Evolutionary conservation across 23 tunicate genomes (phyloP).

Genomic region (Styela plicata): DNA sequence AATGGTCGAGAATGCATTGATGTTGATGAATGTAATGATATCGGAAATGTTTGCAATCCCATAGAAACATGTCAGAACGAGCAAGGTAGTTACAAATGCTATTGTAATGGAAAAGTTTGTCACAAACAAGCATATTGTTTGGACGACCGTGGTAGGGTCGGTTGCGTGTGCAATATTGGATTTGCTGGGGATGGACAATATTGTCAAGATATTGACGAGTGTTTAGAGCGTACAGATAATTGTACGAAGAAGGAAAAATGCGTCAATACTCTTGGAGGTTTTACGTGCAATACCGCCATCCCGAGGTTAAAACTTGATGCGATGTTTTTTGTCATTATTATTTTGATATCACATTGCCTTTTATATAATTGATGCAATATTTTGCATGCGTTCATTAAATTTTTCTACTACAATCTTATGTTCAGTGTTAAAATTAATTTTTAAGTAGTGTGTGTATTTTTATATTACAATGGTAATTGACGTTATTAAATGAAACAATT

Average conservation of each 20-base stretch:
- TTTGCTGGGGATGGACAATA: slow-evolving; percentile 4
- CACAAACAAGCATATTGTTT: slow-evolving; percentile 3
- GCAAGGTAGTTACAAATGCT: slow-evolving; percentile 25
- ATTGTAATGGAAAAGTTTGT: slow-evolving; percentile 18
- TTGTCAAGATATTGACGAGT: slow-evolving; percentile 19
- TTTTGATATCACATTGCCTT: no score
- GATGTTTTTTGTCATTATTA: no score
- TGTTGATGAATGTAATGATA: slow-evolving; percentile 14
- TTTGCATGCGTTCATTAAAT: no score
- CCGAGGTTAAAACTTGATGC: no score
- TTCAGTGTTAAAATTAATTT: no score
- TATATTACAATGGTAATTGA: no score
- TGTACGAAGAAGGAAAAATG: neutral
- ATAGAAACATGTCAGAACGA: slow-evolving; percentile 20
- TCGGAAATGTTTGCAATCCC: neutral
- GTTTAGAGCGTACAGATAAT: slow-evolving; percentile 12
- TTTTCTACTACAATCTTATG: no score
- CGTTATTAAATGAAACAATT: no score
- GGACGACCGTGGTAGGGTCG: neutral
- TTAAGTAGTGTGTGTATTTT: no score
- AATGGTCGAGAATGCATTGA: slow-evolving; percentile 21
- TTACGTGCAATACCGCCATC: neutral
- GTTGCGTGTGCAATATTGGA: slow-evolving; percentile 14
- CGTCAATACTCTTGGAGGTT: slow-evolving; percentile 7
- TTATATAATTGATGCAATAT: no score